Evolutionary conservation across 2,113 vertebrate genomes (phyloP).

Genomic region (Calyptomena viridis): DNA sequence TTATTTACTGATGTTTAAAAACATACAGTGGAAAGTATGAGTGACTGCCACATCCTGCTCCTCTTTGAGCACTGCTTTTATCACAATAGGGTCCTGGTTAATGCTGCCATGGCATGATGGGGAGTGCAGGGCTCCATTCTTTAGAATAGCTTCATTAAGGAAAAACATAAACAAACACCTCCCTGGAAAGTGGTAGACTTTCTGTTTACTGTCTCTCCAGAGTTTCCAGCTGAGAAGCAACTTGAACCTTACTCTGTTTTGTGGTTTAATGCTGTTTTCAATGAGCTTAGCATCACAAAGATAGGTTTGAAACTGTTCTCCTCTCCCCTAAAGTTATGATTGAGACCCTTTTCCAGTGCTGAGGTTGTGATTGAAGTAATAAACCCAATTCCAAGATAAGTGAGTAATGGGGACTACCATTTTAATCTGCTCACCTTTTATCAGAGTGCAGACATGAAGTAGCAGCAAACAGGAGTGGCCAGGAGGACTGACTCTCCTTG

Average conservation of each 20-base stretch:
- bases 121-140: background rate
- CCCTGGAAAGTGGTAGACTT: background rate
- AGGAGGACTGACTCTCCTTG: background rate
- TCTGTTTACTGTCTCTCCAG: slow-evolving; percentile 35
- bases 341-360: background rate
- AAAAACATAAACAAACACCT: slow-evolving; percentile 14
- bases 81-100: background rate
- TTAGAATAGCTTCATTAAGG: background rate
- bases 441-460: background rate
- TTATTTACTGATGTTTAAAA: background rate
- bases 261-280: slow-evolving; percentile 31
- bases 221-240: slow-evolving; percentile 29
- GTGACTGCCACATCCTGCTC: background rate
- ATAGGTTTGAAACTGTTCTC: slow-evolving; percentile 28
- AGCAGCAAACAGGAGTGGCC: background rate
- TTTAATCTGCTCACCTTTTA: background rate
- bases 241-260: background rate
- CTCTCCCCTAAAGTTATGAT: background rate
- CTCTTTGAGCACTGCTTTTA: background rate
- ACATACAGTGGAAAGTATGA: background rate
- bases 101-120: background rate
- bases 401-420: background rate
- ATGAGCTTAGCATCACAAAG: background rate
- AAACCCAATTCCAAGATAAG: background rate
- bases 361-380: background rate